Evolutionary conservation across 2,797 vertebrate species (phyloP), one percentile per base, ranked within the genome.

Genomic region (Neoniphon sammara): DNA sequence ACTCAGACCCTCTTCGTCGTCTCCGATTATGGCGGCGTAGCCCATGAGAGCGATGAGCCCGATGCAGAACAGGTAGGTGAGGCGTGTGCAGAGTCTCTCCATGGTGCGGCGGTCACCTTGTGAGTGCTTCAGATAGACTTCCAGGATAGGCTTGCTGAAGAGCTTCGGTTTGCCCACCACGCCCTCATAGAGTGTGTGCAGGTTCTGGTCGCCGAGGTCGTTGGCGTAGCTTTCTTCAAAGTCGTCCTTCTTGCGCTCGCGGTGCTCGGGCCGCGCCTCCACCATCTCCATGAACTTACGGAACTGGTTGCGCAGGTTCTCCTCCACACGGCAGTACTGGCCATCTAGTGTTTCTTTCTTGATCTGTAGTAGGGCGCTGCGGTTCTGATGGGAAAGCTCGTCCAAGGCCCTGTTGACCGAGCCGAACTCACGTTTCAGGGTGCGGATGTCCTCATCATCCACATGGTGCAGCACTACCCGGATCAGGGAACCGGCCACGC

Each of bases 1-100:
- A 1, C 65, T 88, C 67, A 94, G 90, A 8, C 89, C 63, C 61
- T 94, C 94, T 72, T 94, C 91, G 20, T 95, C 94, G 12, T 95
- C 94, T 0, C 87, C 93, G 1, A 94, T 91, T 87, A 94, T 12
- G 68, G 93, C 93, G 1, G 92, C 62, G 54, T 93, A 94, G 80
- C 93, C 94, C 93, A 95, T 95, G 39, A 95, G 87, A 21, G 94
- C 92, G 50, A 95, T 95, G 85, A 94, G 93, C 73, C 94, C 94
- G 54, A 95, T 94, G 91, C 94, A 94, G 92, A 95, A 95, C 60
- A 95, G 90, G 83, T 94, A 93, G 53, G 92, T 94, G 85, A 95
- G 93, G 53, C 90, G 93, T 0, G 91, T 94, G 89, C 94, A 95
- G 53, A 95, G 93, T 0, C 73, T 82, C 84, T 94, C 94, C 94